These are phyloP conservation scores for Drymodes brunneopygia DNA, from an alignment of 2,113 vertebrate species.

Conservation along the genomic window DNA sequence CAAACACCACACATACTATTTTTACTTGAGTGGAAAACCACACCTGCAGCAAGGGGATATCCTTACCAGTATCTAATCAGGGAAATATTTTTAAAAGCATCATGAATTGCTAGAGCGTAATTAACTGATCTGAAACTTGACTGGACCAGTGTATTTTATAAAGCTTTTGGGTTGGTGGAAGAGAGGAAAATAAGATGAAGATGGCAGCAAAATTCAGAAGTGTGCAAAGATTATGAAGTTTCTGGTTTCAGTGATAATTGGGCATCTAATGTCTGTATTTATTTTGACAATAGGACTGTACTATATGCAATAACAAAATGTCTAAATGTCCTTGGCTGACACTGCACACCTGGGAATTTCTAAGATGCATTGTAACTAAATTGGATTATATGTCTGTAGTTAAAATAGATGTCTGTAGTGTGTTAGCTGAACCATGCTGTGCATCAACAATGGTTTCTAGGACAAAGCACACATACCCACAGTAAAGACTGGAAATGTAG, in stretches of 20 bases:
- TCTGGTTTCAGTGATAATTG: neutral
- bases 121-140: neutral
- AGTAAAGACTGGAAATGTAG: neutral
- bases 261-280: neutral
- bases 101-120: neutral
- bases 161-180: neutral
- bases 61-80: neutral
- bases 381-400: neutral
- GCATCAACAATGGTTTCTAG: neutral
- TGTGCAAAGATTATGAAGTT: neutral
- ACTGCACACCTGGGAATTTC: neutral
- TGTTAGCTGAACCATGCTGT: neutral
- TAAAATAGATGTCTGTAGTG: neutral
- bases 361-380: neutral
- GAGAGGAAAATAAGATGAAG: neutral
- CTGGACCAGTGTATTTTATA: accelerated
- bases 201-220: neutral
- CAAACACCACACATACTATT: neutral
- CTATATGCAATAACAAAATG: neutral
- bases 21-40: neutral
- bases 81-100: neutral
- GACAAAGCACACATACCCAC: neutral
- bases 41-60: neutral
- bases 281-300: neutral
- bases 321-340: neutral